Percentiles rank a stretch among this genome's conserved stretches.
These are phyloP conservation scores for Dynastes tityus DNA, from an alignment of 2,888 invertebrate species.

Conservation along the genomic window DNA sequence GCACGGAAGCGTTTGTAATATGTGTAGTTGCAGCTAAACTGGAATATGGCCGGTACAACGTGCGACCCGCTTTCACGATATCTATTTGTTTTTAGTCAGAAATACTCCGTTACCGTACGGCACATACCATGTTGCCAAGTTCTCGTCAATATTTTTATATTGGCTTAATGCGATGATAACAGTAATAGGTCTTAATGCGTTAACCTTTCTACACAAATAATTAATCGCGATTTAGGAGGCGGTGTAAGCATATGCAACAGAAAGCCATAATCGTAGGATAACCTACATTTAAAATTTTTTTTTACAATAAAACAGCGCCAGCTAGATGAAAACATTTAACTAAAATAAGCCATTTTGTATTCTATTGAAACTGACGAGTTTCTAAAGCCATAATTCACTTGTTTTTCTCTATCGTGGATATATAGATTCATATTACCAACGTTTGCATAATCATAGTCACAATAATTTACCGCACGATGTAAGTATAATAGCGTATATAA, in stretches of 20 bases:
- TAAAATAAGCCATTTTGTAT: slow-evolving; percentile 58
- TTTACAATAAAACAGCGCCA: slow-evolving; percentile 61
- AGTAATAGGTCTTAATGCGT: slow-evolving; percentile 28
- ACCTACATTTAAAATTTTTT: slow-evolving; percentile 24
- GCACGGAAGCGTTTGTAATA: background rate
- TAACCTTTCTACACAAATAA: slow-evolving; percentile 41
- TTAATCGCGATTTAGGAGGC: slow-evolving; percentile 16
- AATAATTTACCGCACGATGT: slow-evolving; percentile 6
- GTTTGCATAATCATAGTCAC: slow-evolving; percentile 21
- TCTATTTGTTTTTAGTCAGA: slow-evolving; percentile 71
- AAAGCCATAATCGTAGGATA: slow-evolving; percentile 6
- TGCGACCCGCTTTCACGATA: slow-evolving; percentile 57
- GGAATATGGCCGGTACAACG: slow-evolving; percentile 49
- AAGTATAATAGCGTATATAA: slow-evolving; percentile 20
- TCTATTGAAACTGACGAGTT: slow-evolving; percentile 57
- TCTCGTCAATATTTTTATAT: slow-evolving; percentile 43
- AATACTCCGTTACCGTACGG: slow-evolving; percentile 62
- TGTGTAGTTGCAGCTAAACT: slow-evolving; percentile 22
- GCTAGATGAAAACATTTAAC: slow-evolving; percentile 72
- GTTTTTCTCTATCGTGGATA: slow-evolving; percentile 37
- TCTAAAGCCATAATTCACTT: slow-evolving; percentile 53
- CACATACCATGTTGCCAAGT: slow-evolving; percentile 58
- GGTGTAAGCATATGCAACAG: background rate
- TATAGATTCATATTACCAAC: background rate
- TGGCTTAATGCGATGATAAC: slow-evolving; percentile 39